Evolutionary conservation across 1,140 invertebrate genomes (phyloP), one percentile per base, ranked within the genome.

Genomic region (Drosophila tsacasi): DNA sequence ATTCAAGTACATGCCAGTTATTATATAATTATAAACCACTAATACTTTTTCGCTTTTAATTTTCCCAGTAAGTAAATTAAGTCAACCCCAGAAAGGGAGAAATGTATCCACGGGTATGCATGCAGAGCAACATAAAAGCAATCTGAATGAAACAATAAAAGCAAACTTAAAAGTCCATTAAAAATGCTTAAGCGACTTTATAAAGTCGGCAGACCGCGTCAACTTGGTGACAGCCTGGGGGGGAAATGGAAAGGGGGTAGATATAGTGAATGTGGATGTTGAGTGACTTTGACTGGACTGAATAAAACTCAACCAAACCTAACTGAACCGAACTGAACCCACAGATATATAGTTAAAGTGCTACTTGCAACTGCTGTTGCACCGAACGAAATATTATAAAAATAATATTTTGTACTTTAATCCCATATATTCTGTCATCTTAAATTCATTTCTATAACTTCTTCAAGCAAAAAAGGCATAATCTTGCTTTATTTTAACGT

Each of bases 151-250:
- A 84, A 79, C 81, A 89, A 81, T 89, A 79, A 81, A 87, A 87
- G 77, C 68, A 65, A 90, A 89, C 86, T 89, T 89, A 89, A 89
- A 89, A 89, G 85, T 89, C 85, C 85, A 89, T 89, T 89, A 89
- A 89, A 89, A 89, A 71, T 71, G 85, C 85, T 89, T 72, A 78
- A 76, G 74, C 71, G 85, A 81, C 81, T 90, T 90, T 79, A 76
- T 84, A 57, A 81, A 87, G 79, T 84, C 76, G 80, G 40, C 84
- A 80, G 81, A 78, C 77, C 78, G 74, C 77, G 69, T 74, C 81
- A 68, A 81, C 79, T 82, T 72, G 77, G 49, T 73, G 78, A 90
- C 75, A 73, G 54, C 10, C 55, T 17, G 21, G 23, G 30, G 27
- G 15, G n/a, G n/a, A 17, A 61, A 37, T 39, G 67, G 37, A 21